Evolutionary conservation across 1,140 invertebrate genomes (phyloP).

Genomic region (Cryptotermes secundus): DNA sequence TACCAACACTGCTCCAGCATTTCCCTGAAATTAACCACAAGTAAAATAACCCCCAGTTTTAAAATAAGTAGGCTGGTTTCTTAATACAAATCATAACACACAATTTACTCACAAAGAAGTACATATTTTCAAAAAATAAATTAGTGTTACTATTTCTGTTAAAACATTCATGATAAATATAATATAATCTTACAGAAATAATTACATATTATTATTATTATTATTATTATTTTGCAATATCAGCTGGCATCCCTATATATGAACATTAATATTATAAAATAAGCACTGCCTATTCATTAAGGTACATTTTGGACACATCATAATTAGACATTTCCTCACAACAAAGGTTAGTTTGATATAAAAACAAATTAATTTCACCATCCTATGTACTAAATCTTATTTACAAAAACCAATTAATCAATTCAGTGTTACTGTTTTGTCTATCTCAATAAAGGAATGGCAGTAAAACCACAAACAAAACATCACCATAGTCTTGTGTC

Average conservation of each 20-base stretch:
- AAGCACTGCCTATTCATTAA: neutral
- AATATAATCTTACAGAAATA: neutral
- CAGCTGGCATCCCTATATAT: neutral
- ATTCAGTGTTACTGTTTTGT: neutral
- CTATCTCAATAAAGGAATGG: too few relatives aligned
- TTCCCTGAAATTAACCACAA: too few relatives aligned
- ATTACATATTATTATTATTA: too few relatives aligned
- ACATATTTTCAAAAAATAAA: conserved; percentile 12
- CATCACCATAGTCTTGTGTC: neutral
- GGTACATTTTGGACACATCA: neutral
- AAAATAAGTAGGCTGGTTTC: neutral
- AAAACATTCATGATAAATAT: neutral
- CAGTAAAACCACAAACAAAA: neutral
- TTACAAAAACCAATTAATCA: neutral
- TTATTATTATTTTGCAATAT: neutral
- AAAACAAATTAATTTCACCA: neutral
- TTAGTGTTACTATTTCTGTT: neutral
- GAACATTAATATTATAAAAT: neutral
- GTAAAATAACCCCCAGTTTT: too few relatives aligned
- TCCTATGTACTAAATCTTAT: neutral
- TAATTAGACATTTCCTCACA: neutral
- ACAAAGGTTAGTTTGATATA: neutral
- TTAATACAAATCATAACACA: neutral
- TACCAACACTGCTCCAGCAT: too few relatives aligned
- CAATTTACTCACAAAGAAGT: neutral